Percentiles rank a stretch among this genome's conserved stretches.
These are phyloP conservation scores for Drosophila incognita DNA, from an alignment of 2,888 invertebrate genomes.

Conservation along the genomic window DNA sequence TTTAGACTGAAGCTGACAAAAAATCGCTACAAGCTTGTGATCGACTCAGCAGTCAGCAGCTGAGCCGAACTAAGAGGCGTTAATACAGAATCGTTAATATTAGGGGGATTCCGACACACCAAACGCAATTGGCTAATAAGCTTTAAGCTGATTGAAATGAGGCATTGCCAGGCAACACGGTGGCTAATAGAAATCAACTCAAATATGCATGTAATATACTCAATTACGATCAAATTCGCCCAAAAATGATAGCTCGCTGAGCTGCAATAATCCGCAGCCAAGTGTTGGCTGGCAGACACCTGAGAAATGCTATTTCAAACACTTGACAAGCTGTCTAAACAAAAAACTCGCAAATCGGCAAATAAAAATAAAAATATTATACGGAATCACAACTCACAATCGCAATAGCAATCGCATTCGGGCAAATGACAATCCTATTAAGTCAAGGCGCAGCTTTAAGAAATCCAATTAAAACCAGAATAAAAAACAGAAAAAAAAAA, in stretches of 20 bases:
- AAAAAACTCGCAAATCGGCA: neutral
- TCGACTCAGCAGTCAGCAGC: neutral
- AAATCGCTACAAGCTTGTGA: neutral
- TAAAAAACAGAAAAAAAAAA: slow-evolving; percentile 26
- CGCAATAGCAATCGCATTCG: slow-evolving; percentile 57
- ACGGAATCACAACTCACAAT: slow-evolving; percentile 14
- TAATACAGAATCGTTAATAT: neutral
- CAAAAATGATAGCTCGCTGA: slow-evolving; percentile 23
- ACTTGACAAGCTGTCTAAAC: slow-evolving; percentile 22
- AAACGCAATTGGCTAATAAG: neutral
- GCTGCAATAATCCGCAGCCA: slow-evolving; percentile 46
- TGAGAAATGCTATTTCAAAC: slow-evolving; percentile 30
- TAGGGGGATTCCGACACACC: neutral
- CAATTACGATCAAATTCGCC: neutral
- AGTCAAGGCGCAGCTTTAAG: slow-evolving; percentile 76
- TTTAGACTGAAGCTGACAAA: neutral
- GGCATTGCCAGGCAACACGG: neutral
- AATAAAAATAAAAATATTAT: neutral
- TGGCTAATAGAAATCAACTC: slow-evolving; percentile 2
- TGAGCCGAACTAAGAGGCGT: neutral
- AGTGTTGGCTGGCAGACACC: slow-evolving; percentile 59
- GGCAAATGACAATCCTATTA: slow-evolving; percentile 70
- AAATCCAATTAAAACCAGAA: slow-evolving; percentile 69
- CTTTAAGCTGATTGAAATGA: neutral
- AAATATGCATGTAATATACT: slow-evolving; percentile 5